phyloP scores from a whole-genome alignment of 2,888 invertebrate species.

The Eurytoma californica region DNA sequence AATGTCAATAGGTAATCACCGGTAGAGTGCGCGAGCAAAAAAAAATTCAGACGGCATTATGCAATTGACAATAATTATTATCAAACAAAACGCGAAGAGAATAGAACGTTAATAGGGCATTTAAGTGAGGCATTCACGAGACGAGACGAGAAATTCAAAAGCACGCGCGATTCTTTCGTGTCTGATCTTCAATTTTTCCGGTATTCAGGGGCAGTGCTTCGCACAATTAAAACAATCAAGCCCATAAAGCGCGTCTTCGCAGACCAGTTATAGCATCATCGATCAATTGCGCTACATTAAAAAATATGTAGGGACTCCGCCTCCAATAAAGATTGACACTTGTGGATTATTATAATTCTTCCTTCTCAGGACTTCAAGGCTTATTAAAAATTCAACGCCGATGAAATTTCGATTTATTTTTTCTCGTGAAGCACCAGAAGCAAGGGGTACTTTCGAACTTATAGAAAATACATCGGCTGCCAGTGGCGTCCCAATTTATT shows the following conservation, averaged over 20 bases:
- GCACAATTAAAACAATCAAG: slow-evolving; percentile 55
- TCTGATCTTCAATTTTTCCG: slow-evolving; percentile 50
- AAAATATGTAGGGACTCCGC: slow-evolving; percentile 43
- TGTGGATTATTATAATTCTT: neutral
- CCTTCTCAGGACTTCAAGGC: too few relatives aligned
- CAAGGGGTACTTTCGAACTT: too few relatives aligned
- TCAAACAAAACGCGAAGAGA: neutral
- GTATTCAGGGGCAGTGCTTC: slow-evolving; percentile 40
- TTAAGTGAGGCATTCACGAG: neutral
- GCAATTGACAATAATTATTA: slow-evolving; percentile 8
- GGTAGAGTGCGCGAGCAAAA: too few relatives aligned
- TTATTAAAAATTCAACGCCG: too few relatives aligned
- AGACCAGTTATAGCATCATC: slow-evolving; percentile 44
- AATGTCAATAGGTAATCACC: too few relatives aligned
- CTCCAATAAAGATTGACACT: slow-evolving; percentile 46
- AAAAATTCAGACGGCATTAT: too few relatives aligned
- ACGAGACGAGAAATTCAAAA: slow-evolving; percentile 16
- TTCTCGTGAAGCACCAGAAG: too few relatives aligned
- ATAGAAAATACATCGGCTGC: too few relatives aligned
- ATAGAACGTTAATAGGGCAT: neutral
- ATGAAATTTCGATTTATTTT: too few relatives aligned
- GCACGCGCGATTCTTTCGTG: slow-evolving; percentile 24
- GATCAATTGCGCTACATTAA: slow-evolving; percentile 53
- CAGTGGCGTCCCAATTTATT: too few relatives aligned
- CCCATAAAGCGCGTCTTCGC: slow-evolving; percentile 49